A percentile compares a stretch with the other conserved stretches of the same genome.
Evolutionary conservation across 2,113 vertebrate species (phyloP).

Genomic region (Trogon melanurus): DNA sequence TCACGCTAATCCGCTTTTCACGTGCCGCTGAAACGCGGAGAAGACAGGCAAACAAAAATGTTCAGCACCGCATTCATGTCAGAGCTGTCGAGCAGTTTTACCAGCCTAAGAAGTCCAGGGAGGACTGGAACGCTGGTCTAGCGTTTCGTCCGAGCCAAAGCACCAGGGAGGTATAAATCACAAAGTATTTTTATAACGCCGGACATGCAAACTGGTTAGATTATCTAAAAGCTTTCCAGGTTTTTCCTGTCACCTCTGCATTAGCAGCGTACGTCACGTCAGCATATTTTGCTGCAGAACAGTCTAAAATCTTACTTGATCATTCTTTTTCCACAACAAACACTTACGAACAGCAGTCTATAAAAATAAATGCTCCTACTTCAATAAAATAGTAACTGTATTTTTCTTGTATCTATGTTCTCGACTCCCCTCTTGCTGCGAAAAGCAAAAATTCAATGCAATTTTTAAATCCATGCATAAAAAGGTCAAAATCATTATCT

Average conservation of each 20-base stretch:
- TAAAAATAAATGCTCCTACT: constrained; percentile 57
- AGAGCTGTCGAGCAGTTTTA: neutral
- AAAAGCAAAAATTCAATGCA: constrained; percentile 53
- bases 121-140: neutral
- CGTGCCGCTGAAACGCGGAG: neutral
- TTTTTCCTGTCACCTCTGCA: neutral
- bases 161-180: neutral
- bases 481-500: constrained; percentile 59
- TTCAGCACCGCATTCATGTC: neutral
- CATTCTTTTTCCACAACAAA: constrained; percentile 18
- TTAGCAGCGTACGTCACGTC: neutral
- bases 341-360: constrained; percentile 34
- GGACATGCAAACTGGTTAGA: neutral
- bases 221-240: neutral
- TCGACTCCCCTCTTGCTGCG: constrained; percentile 60
- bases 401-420: constrained; percentile 33
- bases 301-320: constrained; percentile 54
- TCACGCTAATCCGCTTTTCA: neutral
- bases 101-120: neutral
- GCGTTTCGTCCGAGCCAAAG: neutral
- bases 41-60: neutral
- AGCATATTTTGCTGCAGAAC: neutral
- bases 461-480: constrained; percentile 29
- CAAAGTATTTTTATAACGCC: constrained; percentile 28
- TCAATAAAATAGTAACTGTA: neutral